phyloP scores from a whole-genome alignment of 2,113 vertebrate species.

The Calyptommatus sinebrachiatus region DNA sequence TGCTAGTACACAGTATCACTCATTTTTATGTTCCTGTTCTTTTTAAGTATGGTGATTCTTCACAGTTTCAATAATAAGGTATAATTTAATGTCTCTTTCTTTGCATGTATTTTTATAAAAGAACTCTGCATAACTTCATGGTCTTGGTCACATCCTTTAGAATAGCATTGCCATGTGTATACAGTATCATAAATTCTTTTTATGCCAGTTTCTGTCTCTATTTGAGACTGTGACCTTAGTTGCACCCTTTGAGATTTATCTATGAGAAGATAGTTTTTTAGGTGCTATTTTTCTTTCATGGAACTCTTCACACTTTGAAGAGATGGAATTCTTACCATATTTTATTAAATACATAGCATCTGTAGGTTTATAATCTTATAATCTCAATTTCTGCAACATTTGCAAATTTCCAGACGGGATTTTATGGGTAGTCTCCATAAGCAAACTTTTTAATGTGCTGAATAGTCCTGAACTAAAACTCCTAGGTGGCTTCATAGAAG shows the following conservation, averaged over 20 bases:
- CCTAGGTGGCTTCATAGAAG: constrained; percentile 34
- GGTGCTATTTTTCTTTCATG: too few species aligned
- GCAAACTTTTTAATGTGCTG: constrained; percentile 27
- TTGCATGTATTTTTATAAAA: neutral
- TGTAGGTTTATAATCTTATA: constrained; percentile 25
- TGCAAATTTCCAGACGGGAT: constrained; percentile 39
- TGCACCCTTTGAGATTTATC: neutral
- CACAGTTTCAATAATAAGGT: constrained; percentile 5
- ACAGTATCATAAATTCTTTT: neutral
- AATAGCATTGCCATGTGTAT: neutral
- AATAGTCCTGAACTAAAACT: constrained; percentile 35
- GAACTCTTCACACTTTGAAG: neutral
- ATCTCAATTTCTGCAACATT: constrained; percentile 17
- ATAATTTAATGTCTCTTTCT: neutral
- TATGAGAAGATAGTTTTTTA: neutral
- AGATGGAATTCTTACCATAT: neutral
- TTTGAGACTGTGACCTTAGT: neutral
- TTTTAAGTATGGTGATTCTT: constrained; percentile 10
- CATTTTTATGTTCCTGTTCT: constrained; percentile 9
- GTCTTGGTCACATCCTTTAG: neutral
- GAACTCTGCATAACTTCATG: neutral
- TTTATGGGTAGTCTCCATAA: constrained; percentile 35
- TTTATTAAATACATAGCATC: constrained; percentile 7
- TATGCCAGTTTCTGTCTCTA: too few species aligned
- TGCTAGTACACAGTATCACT: constrained; percentile 1